Percentiles rank a stretch among this genome's conserved stretches.
Conservation (phyloP, 2,113 vertebrate genomes). For the Hemiprocne comata region DNA sequence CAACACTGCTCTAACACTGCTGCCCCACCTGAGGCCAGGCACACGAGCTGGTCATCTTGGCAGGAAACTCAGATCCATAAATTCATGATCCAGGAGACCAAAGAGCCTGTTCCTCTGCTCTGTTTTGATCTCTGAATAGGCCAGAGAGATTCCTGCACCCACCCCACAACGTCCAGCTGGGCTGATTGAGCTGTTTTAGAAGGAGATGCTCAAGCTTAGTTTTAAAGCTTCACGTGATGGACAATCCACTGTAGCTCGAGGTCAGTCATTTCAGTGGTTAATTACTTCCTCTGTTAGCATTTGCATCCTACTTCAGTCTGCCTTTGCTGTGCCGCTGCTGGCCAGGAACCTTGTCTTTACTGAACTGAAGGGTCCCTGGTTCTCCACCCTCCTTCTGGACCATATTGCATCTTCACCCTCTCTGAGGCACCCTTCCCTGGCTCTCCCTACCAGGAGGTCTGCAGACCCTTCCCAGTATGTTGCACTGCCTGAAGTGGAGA, state of each 20-base stretch:
- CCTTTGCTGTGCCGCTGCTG: background rate
- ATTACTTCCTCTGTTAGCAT: background rate
- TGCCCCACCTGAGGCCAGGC: background rate
- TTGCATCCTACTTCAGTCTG: background rate
- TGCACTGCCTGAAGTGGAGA: background rate
- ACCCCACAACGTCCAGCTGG: background rate
- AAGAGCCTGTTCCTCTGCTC: background rate
- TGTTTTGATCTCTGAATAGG: background rate
- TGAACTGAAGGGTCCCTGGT: background rate
- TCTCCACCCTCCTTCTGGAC: background rate
- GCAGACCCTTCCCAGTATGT: background rate
- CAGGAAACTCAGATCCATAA: background rate
- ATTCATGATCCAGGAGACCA: background rate
- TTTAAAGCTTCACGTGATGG: background rate
- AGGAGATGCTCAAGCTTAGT: background rate
- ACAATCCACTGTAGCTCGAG: background rate
- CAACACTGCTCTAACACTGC: background rate
- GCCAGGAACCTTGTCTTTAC: background rate
- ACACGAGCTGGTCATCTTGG: background rate
- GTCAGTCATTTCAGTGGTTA: background rate
- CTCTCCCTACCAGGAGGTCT: background rate
- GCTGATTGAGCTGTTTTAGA: background rate
- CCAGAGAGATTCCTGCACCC: background rate
- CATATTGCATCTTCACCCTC: background rate
- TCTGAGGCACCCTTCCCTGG: background rate